These are phyloP conservation scores for Drosophila mettleri DNA, from an alignment of 2,888 invertebrate species.

Conservation along the genomic window DNA sequence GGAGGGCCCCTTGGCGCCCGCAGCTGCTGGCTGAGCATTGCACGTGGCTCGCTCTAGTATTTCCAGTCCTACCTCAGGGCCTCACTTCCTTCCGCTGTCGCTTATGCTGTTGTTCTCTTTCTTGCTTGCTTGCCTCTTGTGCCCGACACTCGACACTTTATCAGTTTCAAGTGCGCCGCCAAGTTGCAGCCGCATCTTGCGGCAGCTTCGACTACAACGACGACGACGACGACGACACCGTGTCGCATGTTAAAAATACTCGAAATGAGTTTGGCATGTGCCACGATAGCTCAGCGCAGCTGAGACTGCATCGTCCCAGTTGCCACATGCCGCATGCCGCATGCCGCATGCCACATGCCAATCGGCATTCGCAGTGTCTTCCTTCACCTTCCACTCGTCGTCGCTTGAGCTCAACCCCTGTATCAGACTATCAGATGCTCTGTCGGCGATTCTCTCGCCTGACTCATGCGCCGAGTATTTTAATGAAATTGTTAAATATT, in stretches of 20 bases:
- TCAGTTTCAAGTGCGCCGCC: conserved; percentile 70
- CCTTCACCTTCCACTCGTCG: conserved; percentile 18
- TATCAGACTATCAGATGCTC: conserved; percentile 11
- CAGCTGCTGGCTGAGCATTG: conserved; percentile 22
- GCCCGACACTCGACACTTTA: conserved; percentile 38
- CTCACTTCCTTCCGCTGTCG: conserved; percentile 21
- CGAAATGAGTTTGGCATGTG: conserved; percentile 77
- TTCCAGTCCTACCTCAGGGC: conserved; percentile 6
- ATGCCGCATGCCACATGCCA: conserved; percentile 15
- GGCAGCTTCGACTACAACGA: conserved; percentile 40
- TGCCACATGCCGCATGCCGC: conserved; percentile 18
- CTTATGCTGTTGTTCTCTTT: conserved; percentile 32
- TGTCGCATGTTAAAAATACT: conserved; percentile 63
- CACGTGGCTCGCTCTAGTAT: conserved; percentile 9
- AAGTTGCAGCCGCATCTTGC: conserved; percentile 16
- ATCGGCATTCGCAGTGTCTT: conserved; percentile 19
- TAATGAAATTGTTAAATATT: background rate
- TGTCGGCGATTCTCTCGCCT: background rate
- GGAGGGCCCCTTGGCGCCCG: conserved; percentile 23
- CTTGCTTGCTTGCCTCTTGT: conserved; percentile 20
- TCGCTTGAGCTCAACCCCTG: background rate
- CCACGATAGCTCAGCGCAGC: conserved; percentile 45
- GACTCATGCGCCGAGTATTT: background rate
- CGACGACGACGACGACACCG: conserved; percentile 7
- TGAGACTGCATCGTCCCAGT: conserved; percentile 3